Base-by-base conservation (phyloP, 2,113 vertebrate species). In the Choloepus hoffmanni region DNA sequence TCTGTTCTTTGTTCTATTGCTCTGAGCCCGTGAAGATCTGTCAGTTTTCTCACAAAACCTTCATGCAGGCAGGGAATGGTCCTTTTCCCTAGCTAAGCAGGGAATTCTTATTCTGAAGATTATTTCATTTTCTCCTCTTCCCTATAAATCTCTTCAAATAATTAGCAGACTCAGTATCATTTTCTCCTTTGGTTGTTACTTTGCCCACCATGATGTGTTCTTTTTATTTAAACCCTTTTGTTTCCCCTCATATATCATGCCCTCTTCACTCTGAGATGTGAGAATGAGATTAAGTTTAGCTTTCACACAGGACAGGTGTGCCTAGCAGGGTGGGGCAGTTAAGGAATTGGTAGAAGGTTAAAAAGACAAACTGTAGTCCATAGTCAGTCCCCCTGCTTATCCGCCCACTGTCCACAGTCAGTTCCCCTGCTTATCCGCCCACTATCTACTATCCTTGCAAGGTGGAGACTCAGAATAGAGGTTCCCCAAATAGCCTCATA, bases 41-140 rank as follows among this genome's bases (percentile, higher is more conserved):
- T 76, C 36, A 58, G 43, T 16, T 33, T n/a, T 53, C 53, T 70
- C 26, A 33, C 0, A 0, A 55, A 72, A 84, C 18, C 40, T n/a
- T 40, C 40, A 33, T 8, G 21, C 45, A 19, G n/a, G 11, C 45
- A 65, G 28, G 15, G 23, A 43, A 21, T 8, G n/a, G 24, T 6
- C 12, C 15, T 36, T n/a, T 74, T 78, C 8, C 45, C n/a, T 62
- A 40, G 30, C 40, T 10, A 26, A 60, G 13, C 7, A 11, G 67
- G 45, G 23, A 23, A 3, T 43, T 43, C n/a, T 83, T 33, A 53
- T 36, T n/a, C 48, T 23, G 30, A 50, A 16, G 53, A 36, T 48
- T 48, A 16, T 82, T 95, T 81, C 30, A 67, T 23, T 86, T 93
- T 53, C 23, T 90, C 43, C 33, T 89, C 86, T 68, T 55, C 11